Evolutionary conservation across 2,797 vertebrate species (phyloP).

Genomic region (Danio albolineatus): DNA sequence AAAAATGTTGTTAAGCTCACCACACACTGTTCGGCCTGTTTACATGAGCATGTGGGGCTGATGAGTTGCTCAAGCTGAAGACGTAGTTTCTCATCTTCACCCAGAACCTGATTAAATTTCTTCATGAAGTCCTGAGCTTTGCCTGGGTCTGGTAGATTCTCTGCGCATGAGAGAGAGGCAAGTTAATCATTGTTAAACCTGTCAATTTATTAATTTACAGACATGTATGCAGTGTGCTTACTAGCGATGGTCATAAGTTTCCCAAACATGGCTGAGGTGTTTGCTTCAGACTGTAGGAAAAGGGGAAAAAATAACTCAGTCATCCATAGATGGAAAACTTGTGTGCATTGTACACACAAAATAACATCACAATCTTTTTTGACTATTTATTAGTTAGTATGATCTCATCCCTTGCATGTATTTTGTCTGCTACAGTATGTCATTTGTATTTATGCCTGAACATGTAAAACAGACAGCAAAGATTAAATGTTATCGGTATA

Average conservation of each 20-base stretch:
- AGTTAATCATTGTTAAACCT: neutral
- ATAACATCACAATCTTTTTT: neutral
- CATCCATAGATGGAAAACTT: neutral
- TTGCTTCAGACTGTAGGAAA: slow-evolving; percentile 88
- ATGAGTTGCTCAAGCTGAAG: slow-evolving; percentile 93
- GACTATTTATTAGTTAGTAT: neutral
- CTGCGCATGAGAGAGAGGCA: slow-evolving; percentile 67
- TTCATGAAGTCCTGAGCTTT: slow-evolving; percentile 99
- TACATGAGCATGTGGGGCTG: slow-evolving; percentile 97
- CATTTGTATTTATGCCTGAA: too few relatives aligned
- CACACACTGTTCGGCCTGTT: slow-evolving; percentile 98
- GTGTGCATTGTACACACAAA: neutral
- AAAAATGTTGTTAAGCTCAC: slow-evolving; percentile 78
- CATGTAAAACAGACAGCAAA: too few relatives aligned
- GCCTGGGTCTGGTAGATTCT: slow-evolving; percentile 96
- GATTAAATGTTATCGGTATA: too few relatives aligned
- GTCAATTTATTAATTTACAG: neutral
- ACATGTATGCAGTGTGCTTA: slow-evolving; percentile 76
- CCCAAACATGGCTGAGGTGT: slow-evolving; percentile 93
- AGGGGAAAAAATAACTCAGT: neutral
- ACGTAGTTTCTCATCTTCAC: slow-evolving; percentile 95
- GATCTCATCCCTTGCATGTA: neutral
- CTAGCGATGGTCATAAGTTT: slow-evolving; percentile 98
- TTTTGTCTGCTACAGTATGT: too few relatives aligned
- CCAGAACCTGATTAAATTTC: slow-evolving; percentile 97